A percentile compares a stretch with the other conserved stretches of the same genome.
These are phyloP conservation scores for rabbit (Oryctolagus cuniculus) DNA, from an alignment of 2,113 vertebrate genomes.

Conservation along the genomic window DNA sequence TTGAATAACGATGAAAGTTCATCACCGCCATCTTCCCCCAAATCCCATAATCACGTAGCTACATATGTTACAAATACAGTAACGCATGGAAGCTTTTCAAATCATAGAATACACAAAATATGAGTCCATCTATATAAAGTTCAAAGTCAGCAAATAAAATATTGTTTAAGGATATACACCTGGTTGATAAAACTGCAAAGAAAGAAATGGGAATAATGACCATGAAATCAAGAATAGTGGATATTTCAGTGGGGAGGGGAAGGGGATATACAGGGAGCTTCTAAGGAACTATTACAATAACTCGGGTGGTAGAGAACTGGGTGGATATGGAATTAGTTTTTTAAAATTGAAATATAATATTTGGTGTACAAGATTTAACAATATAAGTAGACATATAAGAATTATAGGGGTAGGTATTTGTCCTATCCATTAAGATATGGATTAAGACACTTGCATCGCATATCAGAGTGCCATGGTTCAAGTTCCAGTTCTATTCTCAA, in stretches of 20 bases:
- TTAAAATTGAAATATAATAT: neutral
- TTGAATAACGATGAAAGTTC: neutral
- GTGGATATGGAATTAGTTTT: neutral
- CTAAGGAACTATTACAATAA: conserved; percentile 18
- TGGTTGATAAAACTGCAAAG: conserved; percentile 10
- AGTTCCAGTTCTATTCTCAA: too few relatives aligned
- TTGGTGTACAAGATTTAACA: neutral
- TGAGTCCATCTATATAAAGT: neutral
- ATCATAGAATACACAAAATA: neutral
- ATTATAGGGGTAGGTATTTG: neutral
- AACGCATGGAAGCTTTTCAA: neutral
- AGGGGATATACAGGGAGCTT: neutral
- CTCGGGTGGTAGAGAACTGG: neutral
- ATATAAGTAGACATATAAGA: neutral
- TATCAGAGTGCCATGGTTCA: too few relatives aligned
- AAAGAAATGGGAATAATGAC: neutral
- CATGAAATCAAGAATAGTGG: neutral
- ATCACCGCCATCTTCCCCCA: neutral
- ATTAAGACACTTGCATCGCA: too few relatives aligned
- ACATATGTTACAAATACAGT: neutral
- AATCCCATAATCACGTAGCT: neutral
- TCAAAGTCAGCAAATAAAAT: conserved; percentile 30
- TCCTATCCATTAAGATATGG: too few relatives aligned
- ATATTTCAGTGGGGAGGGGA: neutral
- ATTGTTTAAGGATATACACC: neutral